Evolutionary conservation across 2,888 invertebrate species (phyloP), one percentile per base, ranked within the genome.

Genomic region (Altica lythri): DNA sequence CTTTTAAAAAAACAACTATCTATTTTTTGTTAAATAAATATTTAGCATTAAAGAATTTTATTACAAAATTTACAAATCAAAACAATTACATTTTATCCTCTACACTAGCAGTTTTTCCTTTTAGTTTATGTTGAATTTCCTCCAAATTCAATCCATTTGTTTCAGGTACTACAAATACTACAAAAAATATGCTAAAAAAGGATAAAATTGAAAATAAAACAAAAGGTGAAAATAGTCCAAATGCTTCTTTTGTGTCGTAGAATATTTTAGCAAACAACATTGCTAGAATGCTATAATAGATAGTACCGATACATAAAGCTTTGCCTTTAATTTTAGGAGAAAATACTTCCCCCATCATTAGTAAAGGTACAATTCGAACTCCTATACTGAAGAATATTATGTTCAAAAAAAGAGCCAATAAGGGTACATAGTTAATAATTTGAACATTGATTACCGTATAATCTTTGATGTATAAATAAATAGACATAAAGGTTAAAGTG

Each of bases 251-350:
- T 2, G 78, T 70, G 2, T 72, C 65, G 56, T 78, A 76, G 59
- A 79, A 81, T 12, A 77, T 72, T 53, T 80, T 75, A 0, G 81
- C 78, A 1, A 80, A 75, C 4, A 78, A 42, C 52, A 80, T 79
- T 0, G 77, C 79, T 37, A 77, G 72, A 2, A 77, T 53, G 38
- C 80, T 78, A 49, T 80, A 82, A 52, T 80, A 77, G 46, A 83
- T 75, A 4, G 82, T 79, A 1, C 80, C 79, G 9, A 83, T 69
- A 13, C 81, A 80, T 10, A 82, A 75, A 0, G 84, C 82, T 9
- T 79, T 73, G 1, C 83, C 81, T 64, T 83, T 79, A 1, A 80
- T 81, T 57, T 79, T 77, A 0, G 79, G 68, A 49, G 85, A 79
- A 68, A 85, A 81, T 6, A 83, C 66, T 69, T 83, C 83, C 0